These are phyloP conservation scores for Folsomia manolachei DNA, from an alignment of 2,888 invertebrate species.

Conservation along the genomic window DNA sequence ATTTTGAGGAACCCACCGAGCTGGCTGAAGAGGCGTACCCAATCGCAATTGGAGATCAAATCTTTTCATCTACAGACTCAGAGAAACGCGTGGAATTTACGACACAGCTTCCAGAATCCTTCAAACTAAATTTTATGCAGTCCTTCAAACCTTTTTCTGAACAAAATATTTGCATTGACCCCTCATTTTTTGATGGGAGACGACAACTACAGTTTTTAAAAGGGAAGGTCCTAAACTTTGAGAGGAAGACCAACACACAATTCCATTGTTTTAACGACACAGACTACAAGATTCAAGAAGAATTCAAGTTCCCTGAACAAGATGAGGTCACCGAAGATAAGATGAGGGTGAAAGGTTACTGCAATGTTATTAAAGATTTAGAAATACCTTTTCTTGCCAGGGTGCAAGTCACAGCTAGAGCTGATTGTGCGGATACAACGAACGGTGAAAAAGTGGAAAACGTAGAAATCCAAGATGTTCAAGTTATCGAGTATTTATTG, in stretches of 20 bases:
- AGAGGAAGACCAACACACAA: conserved; percentile 29
- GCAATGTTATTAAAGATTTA: conserved; percentile 25
- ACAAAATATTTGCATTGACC: conserved; percentile 24
- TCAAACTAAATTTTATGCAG: conserved; percentile 28
- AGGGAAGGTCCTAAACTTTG: conserved; percentile 5
- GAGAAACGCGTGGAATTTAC: conserved; percentile 11
- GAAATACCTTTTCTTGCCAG: conserved; percentile 36
- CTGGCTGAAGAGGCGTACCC: conserved; percentile 17
- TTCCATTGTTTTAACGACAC: conserved; percentile 15
- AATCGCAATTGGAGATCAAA: conserved; percentile 24
- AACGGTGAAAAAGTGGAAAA: conserved; percentile 20
- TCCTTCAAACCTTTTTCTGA: conserved; percentile 35
- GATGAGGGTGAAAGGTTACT: conserved; percentile 25
- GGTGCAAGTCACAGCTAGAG: conserved; percentile 23
- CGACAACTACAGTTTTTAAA: neutral
- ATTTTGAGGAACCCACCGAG: conserved; percentile 24
- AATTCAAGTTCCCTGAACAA: conserved; percentile 11
- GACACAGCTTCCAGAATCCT: conserved; percentile 18
- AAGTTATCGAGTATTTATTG: conserved; percentile 31
- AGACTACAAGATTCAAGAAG: conserved; percentile 18
- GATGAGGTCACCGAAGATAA: neutral
- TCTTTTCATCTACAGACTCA: conserved; percentile 19
- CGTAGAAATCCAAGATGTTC: conserved; percentile 9
- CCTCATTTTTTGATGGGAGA: conserved; percentile 18
- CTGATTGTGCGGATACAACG: conserved; percentile 9